Conservation (phyloP, 2,888 invertebrate species). For the Tetragonula carbonaria region DNA sequence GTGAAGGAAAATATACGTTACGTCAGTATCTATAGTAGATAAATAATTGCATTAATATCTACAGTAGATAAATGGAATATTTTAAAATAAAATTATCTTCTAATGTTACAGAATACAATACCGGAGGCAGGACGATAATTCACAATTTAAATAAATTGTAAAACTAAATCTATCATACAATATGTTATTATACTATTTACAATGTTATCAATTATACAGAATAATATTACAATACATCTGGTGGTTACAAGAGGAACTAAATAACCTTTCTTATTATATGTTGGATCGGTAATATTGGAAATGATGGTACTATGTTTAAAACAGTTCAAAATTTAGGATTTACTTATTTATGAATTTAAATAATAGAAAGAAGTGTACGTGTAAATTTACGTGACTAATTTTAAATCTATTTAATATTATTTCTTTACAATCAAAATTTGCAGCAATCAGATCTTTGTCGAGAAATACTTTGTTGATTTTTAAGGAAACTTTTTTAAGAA, state of each 20-base stretch:
- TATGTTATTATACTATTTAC: background rate
- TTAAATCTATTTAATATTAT: no score
- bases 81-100: background rate
- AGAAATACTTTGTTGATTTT: no score
- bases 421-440: no score
- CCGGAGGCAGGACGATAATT: background rate
- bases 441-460: no score
- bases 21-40: background rate
- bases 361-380: no score
- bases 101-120: background rate
- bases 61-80: no score
- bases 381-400: no score
- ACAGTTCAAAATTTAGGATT: no score
- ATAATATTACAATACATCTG: background rate
- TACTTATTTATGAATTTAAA: no score
- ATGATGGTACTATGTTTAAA: background rate
- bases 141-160: background rate
- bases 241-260: background rate
- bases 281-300: background rate
- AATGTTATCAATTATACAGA: background rate
- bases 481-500: no score
- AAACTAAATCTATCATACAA: background rate
- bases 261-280: background rate
- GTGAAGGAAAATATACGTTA: background rate
- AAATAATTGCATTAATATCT: background rate